phyloP scores from a whole-genome alignment of 2,113 vertebrate species.

The Platichthys flesus region DNA sequence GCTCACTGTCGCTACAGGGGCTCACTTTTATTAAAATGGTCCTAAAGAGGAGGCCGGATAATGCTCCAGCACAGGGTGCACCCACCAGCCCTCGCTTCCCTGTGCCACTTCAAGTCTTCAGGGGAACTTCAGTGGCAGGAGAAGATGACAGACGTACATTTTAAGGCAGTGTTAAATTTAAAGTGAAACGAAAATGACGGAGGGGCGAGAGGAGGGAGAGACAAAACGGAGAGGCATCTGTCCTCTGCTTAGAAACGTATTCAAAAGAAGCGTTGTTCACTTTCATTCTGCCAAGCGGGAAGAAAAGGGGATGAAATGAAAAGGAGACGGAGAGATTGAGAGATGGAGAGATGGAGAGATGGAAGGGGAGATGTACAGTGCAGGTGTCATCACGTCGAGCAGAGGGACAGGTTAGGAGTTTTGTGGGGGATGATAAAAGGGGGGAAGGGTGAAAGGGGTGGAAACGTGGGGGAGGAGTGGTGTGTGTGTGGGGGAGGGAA shows the following conservation, averaged over 20 bases:
- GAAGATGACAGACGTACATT: neutral
- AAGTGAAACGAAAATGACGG: too few species aligned
- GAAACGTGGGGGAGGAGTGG: too few species aligned
- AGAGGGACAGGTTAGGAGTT: slow-evolving; percentile 25
- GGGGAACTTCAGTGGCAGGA: neutral
- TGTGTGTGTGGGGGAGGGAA: slow-evolving; percentile 20
- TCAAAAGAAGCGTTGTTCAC: neutral
- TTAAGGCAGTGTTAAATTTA: neutral
- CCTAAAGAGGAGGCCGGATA: neutral
- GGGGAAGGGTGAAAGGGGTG: slow-evolving; percentile 18
- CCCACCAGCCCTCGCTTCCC: neutral
- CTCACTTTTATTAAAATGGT: slow-evolving; percentile 29
- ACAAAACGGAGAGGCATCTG: too few species aligned
- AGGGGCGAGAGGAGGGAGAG: too few species aligned
- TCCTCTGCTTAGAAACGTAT: neutral
- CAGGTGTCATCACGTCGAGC: neutral
- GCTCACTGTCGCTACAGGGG: neutral
- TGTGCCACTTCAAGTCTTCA: neutral
- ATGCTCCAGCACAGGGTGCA: neutral
- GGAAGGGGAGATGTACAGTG: neutral
- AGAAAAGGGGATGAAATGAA: neutral
- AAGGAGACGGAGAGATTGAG: neutral
- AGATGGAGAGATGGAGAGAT: neutral
- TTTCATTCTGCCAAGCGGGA: neutral
- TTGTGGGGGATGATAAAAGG: slow-evolving; percentile 14